Conservation (phyloP, 2,888 invertebrate genomes). For the Lamellibrachia columna region DNA sequence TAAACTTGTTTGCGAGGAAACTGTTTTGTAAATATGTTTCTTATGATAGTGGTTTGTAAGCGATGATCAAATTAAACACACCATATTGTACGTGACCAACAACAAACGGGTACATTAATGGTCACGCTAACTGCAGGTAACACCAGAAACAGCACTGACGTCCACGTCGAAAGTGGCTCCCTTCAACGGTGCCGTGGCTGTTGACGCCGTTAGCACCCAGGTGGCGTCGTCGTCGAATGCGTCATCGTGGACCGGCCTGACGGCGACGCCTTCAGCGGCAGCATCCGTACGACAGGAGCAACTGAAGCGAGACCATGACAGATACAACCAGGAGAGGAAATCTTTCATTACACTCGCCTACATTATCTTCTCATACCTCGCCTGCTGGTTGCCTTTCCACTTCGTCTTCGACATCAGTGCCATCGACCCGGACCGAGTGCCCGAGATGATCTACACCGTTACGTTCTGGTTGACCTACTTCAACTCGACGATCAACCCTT, state of each 20-base stretch:
- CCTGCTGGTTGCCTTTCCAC: conserved; percentile 45
- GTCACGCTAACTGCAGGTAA: too few species aligned
- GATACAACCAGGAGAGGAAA: conserved; percentile 36
- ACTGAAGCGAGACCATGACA: not conserved
- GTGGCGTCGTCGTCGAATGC: not conserved
- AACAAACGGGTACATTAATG: too few species aligned
- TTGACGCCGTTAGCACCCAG: not conserved
- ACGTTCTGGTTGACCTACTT: conserved; percentile 45
- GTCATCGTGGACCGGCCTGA: not conserved
- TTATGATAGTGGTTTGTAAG: too few species aligned
- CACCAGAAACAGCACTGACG: too few species aligned
- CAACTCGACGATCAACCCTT: conserved; percentile 43
- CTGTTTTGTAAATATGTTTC: too few species aligned
- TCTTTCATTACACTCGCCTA: conserved; percentile 41
- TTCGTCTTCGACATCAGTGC: conserved; percentile 43
- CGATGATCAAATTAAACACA: too few species aligned
- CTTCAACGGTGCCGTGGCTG: not conserved
- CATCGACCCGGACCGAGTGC: conserved; percentile 38
- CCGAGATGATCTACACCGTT: conserved; percentile 36
- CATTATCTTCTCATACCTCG: conserved; percentile 40
- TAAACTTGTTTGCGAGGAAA: too few species aligned
- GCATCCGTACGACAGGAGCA: not conserved
- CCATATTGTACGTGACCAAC: too few species aligned
- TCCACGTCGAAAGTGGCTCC: not conserved
- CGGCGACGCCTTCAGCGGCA: not conserved